Percentiles rank a stretch among this genome's conserved stretches.
phyloP scores from a whole-genome alignment of 2,888 invertebrate species.

The Dryobota labecula region DNA sequence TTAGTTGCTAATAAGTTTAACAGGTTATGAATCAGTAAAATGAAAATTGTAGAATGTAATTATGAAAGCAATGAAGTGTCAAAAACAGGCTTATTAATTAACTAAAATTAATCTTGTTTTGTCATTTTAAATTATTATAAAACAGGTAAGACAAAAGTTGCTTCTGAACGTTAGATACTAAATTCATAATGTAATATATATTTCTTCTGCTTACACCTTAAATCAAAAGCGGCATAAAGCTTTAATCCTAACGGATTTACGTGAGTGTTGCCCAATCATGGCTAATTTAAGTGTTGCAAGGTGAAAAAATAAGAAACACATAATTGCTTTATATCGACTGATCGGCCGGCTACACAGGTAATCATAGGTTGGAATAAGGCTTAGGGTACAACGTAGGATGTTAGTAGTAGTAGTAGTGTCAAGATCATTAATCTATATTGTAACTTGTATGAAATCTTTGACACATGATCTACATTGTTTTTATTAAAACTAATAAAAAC shows the following conservation, averaged over 20 bases:
- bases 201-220: not conserved
- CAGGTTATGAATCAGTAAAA: not conserved
- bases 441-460: not conserved
- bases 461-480: not conserved
- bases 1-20: not conserved
- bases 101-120: not conserved
- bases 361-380: constrained; percentile 69
- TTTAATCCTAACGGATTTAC: constrained; percentile 53
- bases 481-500: not conserved
- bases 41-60: not conserved
- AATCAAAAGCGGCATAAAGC: constrained; percentile 19
- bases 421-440: not conserved
- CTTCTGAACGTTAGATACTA: too few species aligned
- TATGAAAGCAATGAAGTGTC: not conserved
- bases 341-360: constrained; percentile 66
- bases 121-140: not conserved
- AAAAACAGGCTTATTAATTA: not conserved
- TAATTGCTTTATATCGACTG: constrained; percentile 74
- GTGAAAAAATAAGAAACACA: constrained; percentile 68
- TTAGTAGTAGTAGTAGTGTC: not conserved
- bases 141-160: not conserved
- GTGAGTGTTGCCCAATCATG: constrained; percentile 66
- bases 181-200: not conserved
- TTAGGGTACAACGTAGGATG: constrained; percentile 13
- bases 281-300: constrained; percentile 64